Base-by-base conservation (phyloP, 2,113 vertebrate species). In the Ia io region DNA sequence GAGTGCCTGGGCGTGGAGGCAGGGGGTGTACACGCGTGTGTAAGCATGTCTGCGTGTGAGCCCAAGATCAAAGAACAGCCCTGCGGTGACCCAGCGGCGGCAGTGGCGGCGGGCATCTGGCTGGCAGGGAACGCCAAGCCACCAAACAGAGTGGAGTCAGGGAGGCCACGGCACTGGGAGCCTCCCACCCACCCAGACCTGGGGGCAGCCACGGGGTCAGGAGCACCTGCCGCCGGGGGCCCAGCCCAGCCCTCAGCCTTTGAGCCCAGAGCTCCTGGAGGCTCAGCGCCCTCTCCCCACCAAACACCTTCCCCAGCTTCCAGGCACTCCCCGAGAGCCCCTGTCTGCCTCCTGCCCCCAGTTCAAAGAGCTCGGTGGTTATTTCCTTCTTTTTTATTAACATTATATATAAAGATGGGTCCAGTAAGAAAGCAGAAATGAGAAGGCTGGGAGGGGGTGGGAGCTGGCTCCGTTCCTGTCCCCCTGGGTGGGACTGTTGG, bases 351-450 rank as follows among this genome's bases (percentile, higher is more conserved):
- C 82, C 65, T 71, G 79, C 74, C 89, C 84, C 69, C 17, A 49
- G 87, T 90, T 80, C 71, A 28, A 94, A 97, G 91, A 97, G 85
- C 74, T 89, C 95, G 35, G 73, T 40, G 73, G 69, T 97, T 92
- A 76, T 85, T 93, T 92, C 89, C 87, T 85, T 78, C 11, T 17
- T 98, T 98, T 98, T 98, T 98, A 98, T 98, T 98, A 96, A 97
- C 92, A 10, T 94, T 78, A 35, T 71, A 96, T 86, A 98, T 97
- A 96, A 79, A 97, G 77, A 97, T 94, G 92, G 94, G 93, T 40
- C 91, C 88, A 42, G 95, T 65, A 37, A 87, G 93, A 93, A 97
- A 98, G 97, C 96, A 97, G 95, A 95, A 97, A 94, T 74, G 93
- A 23, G 16, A 87, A 94, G 78, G 0, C 89, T 79, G 88, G 88